Evolutionary conservation across 2,888 invertebrate genomes (phyloP).

Genomic region (Piscicola geometra): DNA sequence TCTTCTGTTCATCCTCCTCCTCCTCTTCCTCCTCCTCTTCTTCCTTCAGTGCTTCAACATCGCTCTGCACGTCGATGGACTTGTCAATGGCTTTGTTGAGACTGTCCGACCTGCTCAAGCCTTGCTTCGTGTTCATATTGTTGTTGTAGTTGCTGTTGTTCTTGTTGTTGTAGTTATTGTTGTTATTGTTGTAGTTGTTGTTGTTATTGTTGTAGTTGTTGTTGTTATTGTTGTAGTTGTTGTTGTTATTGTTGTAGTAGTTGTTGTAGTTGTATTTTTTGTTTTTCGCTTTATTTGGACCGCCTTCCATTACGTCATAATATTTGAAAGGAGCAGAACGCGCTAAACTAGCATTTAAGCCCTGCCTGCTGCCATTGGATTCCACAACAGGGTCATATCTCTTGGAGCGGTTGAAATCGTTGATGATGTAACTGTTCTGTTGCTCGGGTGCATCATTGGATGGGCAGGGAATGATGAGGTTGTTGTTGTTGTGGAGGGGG

Average conservation of each 20-base stretch:
- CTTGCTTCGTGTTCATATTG: no score
- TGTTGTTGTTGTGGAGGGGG: background rate
- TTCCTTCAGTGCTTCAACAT: no score
- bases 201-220: background rate
- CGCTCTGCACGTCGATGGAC: constrained; percentile 10
- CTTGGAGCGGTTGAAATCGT: constrained; percentile 14
- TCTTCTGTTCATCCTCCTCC: no score
- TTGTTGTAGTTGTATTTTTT: background rate
- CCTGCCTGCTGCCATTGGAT: background rate
- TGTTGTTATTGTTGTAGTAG: background rate
- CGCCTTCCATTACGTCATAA: background rate
- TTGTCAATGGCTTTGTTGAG: constrained; percentile 24
- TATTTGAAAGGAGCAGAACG: background rate
- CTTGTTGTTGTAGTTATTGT: constrained; percentile 1
- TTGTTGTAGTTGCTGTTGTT: background rate
- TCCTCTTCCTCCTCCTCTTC: no score
- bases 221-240: background rate
- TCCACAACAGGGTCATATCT: background rate
- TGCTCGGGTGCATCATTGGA: background rate
- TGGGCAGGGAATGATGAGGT: background rate
- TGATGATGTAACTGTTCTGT: background rate
- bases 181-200: background rate
- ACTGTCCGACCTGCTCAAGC: background rate
- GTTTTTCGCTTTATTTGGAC: background rate
- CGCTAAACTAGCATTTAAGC: background rate